Evolutionary conservation across 1,140 invertebrate genomes (phyloP).

Genomic region (Heliconius hewitsoni): DNA sequence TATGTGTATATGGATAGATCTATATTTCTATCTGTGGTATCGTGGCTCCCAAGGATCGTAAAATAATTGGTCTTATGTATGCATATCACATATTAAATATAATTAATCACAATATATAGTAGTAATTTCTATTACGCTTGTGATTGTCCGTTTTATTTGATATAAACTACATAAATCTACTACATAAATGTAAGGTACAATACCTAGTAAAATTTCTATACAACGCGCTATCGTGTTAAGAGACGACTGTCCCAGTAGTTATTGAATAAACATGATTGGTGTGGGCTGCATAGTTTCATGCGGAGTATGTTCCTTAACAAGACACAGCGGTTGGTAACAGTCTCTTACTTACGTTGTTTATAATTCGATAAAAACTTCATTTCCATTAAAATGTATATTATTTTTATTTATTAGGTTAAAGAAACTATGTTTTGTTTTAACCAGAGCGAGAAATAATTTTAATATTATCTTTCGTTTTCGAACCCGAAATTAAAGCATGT

Average conservation of each 20-base stretch:
- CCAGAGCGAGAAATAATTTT: too few species aligned
- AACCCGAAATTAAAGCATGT: too few species aligned
- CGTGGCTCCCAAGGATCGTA: too few species aligned
- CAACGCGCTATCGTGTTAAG: slow-evolving; percentile 57
- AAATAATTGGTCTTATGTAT: too few species aligned
- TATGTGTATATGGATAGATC: too few species aligned
- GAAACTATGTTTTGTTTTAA: too few species aligned
- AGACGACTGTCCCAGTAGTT: slow-evolving; percentile 58
- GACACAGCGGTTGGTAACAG: not conserved
- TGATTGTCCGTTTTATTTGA: not conserved
- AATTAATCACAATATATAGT: too few species aligned
- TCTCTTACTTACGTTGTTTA: not conserved
- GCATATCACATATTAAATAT: too few species aligned
- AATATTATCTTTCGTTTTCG: too few species aligned
- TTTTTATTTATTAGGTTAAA: too few species aligned
- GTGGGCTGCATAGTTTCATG: slow-evolving; percentile 56
- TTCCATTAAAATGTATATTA: not conserved
- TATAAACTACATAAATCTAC: not conserved
- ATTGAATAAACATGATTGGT: slow-evolving; percentile 77
- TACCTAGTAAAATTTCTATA: not conserved
- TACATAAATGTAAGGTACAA: not conserved
- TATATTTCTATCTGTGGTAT: too few species aligned
- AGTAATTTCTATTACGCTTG: not conserved
- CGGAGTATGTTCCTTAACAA: slow-evolving; percentile 11
- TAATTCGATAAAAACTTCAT: not conserved